Conservation (phyloP, 2,888 invertebrate species). For the Yponomeuta plumbellus region DNA sequence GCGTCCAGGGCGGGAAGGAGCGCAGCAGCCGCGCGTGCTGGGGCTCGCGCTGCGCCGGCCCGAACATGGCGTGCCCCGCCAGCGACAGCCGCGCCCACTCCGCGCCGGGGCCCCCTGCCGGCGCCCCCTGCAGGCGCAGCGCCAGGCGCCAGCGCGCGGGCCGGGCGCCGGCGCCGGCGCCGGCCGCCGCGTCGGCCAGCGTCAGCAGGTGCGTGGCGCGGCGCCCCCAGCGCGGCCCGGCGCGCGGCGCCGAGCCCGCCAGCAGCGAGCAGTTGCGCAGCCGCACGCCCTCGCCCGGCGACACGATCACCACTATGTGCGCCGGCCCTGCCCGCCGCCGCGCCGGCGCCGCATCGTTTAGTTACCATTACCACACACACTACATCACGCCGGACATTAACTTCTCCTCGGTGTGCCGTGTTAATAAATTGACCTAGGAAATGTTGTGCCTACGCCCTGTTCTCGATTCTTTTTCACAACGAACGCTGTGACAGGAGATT, state of each 20-base stretch:
- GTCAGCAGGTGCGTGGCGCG: constrained; percentile 31
- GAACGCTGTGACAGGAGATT: too few species aligned
- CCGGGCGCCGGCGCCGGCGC: constrained; percentile 18
- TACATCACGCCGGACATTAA: too few species aligned
- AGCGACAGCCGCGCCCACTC: constrained; percentile 71
- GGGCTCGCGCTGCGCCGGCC: constrained; percentile 66
- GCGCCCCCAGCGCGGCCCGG: background rate
- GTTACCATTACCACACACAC: too few species aligned
- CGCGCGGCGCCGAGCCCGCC: background rate
- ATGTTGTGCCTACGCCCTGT: too few species aligned
- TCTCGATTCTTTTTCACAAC: too few species aligned
- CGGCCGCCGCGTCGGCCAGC: constrained; percentile 24
- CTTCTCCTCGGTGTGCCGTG: too few species aligned
- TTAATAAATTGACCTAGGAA: too few species aligned
- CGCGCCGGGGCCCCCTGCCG: constrained; percentile 15
- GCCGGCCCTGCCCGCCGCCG: constrained; percentile 8
- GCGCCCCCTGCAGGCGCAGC: background rate
- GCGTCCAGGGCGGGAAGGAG: constrained; percentile 80
- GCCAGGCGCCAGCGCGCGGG: constrained; percentile 16
- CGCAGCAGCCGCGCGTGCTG: constrained; percentile 71
- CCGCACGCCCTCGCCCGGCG: background rate
- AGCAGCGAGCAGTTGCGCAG: background rate
- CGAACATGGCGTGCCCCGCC: constrained; percentile 78
- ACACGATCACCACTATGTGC: constrained; percentile 13
- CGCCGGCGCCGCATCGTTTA: too few species aligned